Conservation (phyloP, 1,140 invertebrate genomes). For the Magallana ariakensis region DNA sequence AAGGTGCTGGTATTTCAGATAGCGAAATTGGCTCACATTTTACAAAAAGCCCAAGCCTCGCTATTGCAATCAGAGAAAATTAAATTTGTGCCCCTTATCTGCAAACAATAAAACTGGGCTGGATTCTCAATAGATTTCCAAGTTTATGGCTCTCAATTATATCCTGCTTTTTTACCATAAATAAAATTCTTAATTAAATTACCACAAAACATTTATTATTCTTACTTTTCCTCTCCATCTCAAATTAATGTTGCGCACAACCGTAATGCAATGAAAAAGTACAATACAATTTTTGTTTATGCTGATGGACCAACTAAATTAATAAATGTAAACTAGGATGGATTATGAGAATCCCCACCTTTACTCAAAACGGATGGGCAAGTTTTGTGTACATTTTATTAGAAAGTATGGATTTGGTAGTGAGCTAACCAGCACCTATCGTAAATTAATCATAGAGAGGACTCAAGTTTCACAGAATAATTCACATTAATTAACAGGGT, state of each 20-base stretch:
- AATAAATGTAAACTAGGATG: constrained; percentile 2
- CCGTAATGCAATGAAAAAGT: neutral
- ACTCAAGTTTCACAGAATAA: constrained; percentile 26
- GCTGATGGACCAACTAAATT: constrained; percentile 15
- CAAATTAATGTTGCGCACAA: neutral
- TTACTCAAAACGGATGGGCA: neutral
- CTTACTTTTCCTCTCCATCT: neutral
- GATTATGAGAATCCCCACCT: neutral
- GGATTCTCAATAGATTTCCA: no score
- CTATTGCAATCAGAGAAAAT: no score
- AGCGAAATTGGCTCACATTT: no score
- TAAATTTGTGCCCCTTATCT: no score
- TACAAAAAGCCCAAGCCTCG: no score
- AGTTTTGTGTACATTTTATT: constrained; percentile 29
- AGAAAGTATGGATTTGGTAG: constrained; percentile 22
- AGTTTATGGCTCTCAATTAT: no score
- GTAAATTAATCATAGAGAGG: constrained; percentile 19
- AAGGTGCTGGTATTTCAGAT: no score
- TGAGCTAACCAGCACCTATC: neutral
- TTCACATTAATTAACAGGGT: constrained; percentile 14
- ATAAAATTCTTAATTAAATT: no score
- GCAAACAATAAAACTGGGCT: no score
- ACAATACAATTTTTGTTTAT: neutral
- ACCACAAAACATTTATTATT: no score
- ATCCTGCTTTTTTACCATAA: no score